Evolutionary conservation across 2,888 invertebrate genomes (phyloP), one percentile per base, ranked within the genome.

Genomic region (Ormyrus labotus): DNA sequence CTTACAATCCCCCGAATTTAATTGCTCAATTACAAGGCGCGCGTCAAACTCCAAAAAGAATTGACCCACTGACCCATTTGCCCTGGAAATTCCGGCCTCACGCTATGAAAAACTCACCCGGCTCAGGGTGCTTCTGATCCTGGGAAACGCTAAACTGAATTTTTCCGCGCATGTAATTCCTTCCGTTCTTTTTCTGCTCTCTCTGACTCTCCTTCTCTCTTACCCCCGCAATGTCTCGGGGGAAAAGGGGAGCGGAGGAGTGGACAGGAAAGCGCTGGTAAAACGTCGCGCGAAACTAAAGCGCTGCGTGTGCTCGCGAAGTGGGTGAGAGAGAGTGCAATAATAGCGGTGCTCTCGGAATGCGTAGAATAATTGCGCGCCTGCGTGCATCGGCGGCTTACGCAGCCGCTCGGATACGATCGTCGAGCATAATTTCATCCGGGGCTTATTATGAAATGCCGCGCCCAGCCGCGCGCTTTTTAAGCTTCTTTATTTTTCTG

Each of bases 281-380:
- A 61, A 64, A 45, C 13, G 53, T 68, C 60, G 55, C 61, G 53
- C 11, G 61, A 47, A 69, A 55, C 53, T 11, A 50, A 48, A 53
- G 51, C 51, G 45, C 34, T 58, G 55, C 57, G 67, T 74, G 47
- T 47, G 45, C 55, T 13, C 10, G 65, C 10, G 10, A 51, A 13
- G 13, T 4, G 63, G 48, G 2, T 34, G 3, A 3, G 3, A 34
- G 34, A 34, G 2, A 13, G 48, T 13, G 65, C 78, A 73, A 78
- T 78, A 78, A 75, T 70, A 60, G 75, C 58, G n/a, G 11, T 51
- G 13, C 70, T 70, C 84, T 85, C 84, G 86, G 86, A 86, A 87
- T 88, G 87, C 87, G 87, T 86, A 86, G 86, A 88, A 88, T 88
- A 88, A 87, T 88, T 87, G 85, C 83, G 83, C 81, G 81, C 84